Conservation (phyloP, 2,797 vertebrate species). For the Huso huso region DNA sequence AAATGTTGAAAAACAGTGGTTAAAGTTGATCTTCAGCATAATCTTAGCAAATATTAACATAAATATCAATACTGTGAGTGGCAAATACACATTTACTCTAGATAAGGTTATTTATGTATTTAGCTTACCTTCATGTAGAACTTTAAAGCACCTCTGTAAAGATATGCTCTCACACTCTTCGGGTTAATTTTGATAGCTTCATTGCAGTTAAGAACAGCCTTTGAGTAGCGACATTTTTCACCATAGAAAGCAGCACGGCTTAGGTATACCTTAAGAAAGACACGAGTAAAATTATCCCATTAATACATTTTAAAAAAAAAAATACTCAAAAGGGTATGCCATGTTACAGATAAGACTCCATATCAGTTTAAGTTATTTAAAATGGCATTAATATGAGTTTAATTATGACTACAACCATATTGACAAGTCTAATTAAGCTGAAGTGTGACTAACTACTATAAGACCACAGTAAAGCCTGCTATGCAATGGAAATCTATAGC, state of each 20-base stretch:
- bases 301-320: slow-evolving; percentile 7
- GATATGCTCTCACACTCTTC: slow-evolving; percentile 47
- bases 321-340: neutral
- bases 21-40: neutral
- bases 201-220: slow-evolving; percentile 66
- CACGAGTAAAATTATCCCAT: neutral
- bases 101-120: neutral
- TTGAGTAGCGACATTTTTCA: slow-evolving; percentile 55
- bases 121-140: slow-evolving; percentile 51
- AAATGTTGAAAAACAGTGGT: too few relatives aligned
- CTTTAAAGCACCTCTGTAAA: slow-evolving; percentile 65
- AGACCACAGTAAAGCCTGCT: too few relatives aligned
- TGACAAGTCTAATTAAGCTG: too few relatives aligned
- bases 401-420: too few relatives aligned
- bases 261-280: slow-evolving; percentile 55
- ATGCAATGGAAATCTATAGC: too few relatives aligned
- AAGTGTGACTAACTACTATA: too few relatives aligned
- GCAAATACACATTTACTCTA: neutral
- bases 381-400: neutral
- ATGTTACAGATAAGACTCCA: too few relatives aligned
- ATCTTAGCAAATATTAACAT: too few relatives aligned
- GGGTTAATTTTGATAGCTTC: slow-evolving; percentile 60
- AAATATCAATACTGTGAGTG: too few relatives aligned
- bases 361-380: neutral
- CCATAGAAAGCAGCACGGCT: slow-evolving; percentile 58